Evolutionary conservation across 2,797 vertebrate genomes (phyloP).

Genomic region (Aselliscus stoliczkanus): DNA sequence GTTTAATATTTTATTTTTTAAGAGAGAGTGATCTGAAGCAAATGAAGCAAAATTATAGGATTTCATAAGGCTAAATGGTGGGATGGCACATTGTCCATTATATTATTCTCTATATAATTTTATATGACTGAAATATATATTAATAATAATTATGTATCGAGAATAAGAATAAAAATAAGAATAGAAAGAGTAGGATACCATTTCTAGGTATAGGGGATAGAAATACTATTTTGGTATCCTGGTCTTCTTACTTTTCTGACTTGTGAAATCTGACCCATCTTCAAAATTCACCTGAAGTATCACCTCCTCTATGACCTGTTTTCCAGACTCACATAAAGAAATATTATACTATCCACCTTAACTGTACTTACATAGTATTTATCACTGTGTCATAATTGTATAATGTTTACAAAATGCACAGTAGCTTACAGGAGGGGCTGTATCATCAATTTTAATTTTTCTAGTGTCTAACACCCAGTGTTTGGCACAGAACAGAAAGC

Average conservation of each 20-base stretch:
- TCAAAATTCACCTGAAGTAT: background rate
- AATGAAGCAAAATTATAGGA: background rate
- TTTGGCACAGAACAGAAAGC: background rate
- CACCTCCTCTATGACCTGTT: background rate
- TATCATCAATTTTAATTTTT: background rate
- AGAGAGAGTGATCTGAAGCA: background rate
- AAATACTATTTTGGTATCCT: background rate
- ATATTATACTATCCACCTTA: background rate
- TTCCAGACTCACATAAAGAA: background rate
- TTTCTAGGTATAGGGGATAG: background rate
- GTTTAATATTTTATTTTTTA: background rate
- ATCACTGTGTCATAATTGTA: background rate
- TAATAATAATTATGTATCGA: background rate
- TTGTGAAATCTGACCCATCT: background rate
- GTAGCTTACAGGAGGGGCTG: background rate
- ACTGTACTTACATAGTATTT: background rate
- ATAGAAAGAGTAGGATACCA: background rate
- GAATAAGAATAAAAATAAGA: background rate
- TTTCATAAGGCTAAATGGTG: background rate
- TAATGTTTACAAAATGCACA: background rate
- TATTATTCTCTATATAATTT: background rate
- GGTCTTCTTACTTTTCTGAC: background rate
- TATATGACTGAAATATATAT: background rate
- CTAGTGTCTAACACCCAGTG: background rate
- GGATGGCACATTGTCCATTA: background rate